phyloP scores from a whole-genome alignment of 2,888 invertebrate species.

The Rhamnusium bicolor region DNA sequence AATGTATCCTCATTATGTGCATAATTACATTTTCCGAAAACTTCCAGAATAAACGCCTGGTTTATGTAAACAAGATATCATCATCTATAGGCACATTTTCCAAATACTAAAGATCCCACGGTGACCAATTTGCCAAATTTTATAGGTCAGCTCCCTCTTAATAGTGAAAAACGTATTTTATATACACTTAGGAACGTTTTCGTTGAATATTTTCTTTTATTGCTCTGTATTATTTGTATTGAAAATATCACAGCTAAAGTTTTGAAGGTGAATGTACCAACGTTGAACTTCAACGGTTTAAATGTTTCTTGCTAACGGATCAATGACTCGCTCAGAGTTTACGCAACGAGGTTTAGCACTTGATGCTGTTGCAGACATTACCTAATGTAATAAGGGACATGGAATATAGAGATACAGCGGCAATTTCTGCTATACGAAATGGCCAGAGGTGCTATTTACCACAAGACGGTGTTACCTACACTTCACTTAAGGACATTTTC shows the following conservation, averaged over 20 bases:
- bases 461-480: conserved; percentile 7
- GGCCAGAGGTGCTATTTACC: conserved; percentile 22
- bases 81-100: too few species aligned
- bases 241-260: background rate
- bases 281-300: background rate
- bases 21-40: too few species aligned
- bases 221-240: too few species aligned
- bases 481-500: background rate
- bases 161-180: too few species aligned
- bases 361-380: conserved; percentile 7
- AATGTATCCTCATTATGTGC: too few species aligned
- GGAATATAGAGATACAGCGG: conserved; percentile 1
- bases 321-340: background rate
- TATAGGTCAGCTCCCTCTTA: too few species aligned
- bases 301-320: conserved; percentile 2
- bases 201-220: too few species aligned
- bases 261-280: background rate
- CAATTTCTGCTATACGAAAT: background rate
- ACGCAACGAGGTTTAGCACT: conserved; percentile 7
- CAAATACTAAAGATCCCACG: too few species aligned
- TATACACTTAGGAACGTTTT: too few species aligned
- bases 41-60: too few species aligned
- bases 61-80: too few species aligned
- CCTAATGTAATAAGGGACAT: conserved; percentile 23
- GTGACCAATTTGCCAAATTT: too few species aligned